Percentiles rank a stretch among this genome's conserved stretches.
Conservation (phyloP, 2,888 invertebrate genomes). For the Cheilosia impressa region DNA sequence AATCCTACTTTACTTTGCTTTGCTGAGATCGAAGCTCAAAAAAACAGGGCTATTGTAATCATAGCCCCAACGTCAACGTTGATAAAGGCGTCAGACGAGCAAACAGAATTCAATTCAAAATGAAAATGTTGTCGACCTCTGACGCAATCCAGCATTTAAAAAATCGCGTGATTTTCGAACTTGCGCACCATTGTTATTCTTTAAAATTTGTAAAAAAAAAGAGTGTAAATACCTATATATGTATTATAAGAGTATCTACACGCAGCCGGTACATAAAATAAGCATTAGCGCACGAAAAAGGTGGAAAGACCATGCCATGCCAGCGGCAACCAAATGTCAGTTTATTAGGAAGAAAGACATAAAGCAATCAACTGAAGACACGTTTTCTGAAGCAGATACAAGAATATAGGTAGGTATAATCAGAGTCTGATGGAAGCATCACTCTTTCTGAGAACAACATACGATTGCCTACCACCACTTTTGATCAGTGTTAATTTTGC, state of each 20-base stretch:
- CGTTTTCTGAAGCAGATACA: neutral
- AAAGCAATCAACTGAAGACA: slow-evolving; percentile 19
- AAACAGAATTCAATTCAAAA: too few relatives aligned
- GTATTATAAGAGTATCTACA: neutral
- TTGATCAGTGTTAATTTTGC: neutral
- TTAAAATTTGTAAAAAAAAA: neutral
- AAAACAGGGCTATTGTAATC: too few relatives aligned
- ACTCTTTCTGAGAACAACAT: neutral
- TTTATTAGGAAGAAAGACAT: neutral
- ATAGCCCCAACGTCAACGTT: too few relatives aligned
- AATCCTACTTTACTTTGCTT: too few relatives aligned
- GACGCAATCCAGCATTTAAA: slow-evolving; percentile 6
- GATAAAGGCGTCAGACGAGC: too few relatives aligned
- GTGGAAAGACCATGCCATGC: slow-evolving; percentile 6
- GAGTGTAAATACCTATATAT: neutral
- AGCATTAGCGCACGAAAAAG: neutral
- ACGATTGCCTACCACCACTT: neutral
- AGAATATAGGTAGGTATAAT: too few relatives aligned
- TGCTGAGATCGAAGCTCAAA: too few relatives aligned
- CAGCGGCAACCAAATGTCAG: neutral
- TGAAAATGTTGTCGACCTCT: slow-evolving; percentile 33
- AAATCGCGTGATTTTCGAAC: slow-evolving; percentile 45
- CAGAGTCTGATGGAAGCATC: neutral
- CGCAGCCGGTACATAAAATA: neutral
- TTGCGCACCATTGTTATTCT: slow-evolving; percentile 20